A percentile compares a stretch with the other conserved stretches of the same genome.
These are phyloP conservation scores for Acanthochromis polyacanthus DNA, from an alignment of 2,113 vertebrate species.

Conservation along the genomic window DNA sequence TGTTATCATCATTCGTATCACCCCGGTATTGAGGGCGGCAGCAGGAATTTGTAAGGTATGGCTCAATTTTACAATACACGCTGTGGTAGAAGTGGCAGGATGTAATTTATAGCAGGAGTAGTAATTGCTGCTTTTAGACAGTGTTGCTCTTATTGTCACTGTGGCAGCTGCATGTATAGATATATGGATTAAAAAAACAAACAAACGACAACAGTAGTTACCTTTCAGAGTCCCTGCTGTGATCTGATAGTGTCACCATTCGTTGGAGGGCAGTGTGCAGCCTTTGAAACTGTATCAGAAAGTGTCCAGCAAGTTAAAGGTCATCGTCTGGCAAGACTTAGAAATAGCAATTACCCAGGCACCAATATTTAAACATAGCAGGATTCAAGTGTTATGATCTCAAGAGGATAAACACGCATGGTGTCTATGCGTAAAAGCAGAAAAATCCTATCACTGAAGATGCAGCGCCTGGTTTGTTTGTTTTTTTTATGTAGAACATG, in stretches of 20 bases:
- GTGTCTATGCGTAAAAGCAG: constrained; percentile 4
- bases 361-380: not conserved
- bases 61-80: not conserved
- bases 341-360: constrained; percentile 17
- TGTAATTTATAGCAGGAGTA: constrained; percentile 1
- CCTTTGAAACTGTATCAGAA: constrained; percentile 88
- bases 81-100: not conserved
- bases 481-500: not conserved
- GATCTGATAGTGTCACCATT: constrained; percentile 84
- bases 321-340: constrained; percentile 41
- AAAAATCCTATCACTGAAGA: constrained; percentile 6
- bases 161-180: constrained; percentile 11
- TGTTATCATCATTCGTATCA: constrained; percentile 28
- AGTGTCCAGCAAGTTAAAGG: constrained; percentile 69
- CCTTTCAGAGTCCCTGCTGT: constrained; percentile 87
- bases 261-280: constrained; percentile 91
- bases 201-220: constrained; percentile 70
- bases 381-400: not conserved
- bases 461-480: not conserved
- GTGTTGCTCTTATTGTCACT: constrained; percentile 16
- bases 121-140: not conserved
- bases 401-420: not conserved
- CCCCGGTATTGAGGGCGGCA: constrained; percentile 12
- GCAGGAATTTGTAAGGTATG: not conserved
- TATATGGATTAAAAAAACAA: not conserved